Conservation (phyloP, 2,888 invertebrate species). For the Mylabris sibirica region DNA sequence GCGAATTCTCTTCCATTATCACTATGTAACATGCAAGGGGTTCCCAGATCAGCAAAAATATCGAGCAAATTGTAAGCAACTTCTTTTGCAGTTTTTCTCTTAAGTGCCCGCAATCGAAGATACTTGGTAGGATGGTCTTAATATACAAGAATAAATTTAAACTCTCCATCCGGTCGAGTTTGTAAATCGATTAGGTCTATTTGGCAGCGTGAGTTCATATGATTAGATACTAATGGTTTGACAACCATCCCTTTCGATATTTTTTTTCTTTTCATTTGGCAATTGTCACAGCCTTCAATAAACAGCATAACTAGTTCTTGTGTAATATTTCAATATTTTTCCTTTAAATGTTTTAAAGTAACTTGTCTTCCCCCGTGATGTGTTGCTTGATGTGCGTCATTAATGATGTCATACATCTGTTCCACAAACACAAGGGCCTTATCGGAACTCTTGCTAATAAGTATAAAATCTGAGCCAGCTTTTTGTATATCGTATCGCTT, state of each 20-base stretch:
- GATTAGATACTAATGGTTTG: constrained; percentile 23
- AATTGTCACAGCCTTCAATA: constrained; percentile 43
- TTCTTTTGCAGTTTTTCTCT: no score
- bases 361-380: constrained; percentile 45
- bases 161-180: constrained; percentile 44
- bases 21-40: no score
- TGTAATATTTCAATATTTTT: constrained; percentile 42
- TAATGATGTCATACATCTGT: background rate
- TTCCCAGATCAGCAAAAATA: no score
- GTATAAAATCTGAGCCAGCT: background rate
- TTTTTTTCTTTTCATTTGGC: constrained; percentile 36
- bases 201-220: constrained; percentile 48
- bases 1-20: no score
- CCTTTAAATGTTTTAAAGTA: constrained; percentile 34
- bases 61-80: no score
- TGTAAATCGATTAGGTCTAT: constrained; percentile 52
- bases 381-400: background rate
- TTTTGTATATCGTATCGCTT: background rate
- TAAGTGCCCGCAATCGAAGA: constrained; percentile 44
- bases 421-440: no score
- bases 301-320: constrained; percentile 35
- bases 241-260: constrained; percentile 31
- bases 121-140: constrained; percentile 54
- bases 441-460: background rate
- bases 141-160: constrained; percentile 52